Base-by-base conservation (phyloP, 2,888 invertebrate genomes). In the Chymomyza caudatula region DNA sequence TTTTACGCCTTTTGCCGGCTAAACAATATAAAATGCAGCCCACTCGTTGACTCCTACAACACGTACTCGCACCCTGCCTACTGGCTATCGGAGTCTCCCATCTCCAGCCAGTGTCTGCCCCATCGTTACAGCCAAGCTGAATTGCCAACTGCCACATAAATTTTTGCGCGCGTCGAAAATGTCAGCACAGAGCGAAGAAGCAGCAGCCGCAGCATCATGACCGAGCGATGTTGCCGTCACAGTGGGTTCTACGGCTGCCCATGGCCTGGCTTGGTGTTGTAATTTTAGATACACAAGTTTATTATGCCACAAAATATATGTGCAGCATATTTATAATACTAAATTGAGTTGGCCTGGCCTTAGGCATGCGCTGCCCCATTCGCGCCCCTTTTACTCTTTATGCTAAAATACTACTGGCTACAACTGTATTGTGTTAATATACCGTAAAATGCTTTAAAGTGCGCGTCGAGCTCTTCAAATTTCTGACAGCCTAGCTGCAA, bases 271-370 rank as follows among this genome's bases (percentile, higher is more conserved):
- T 65, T 61, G 64, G 61, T 65, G 80, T 56, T 83, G 75, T 76
- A 86, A 82, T 86, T 82, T 82, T 84, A 84, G 86, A 86, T 86
- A 81, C 76, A 82, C 81, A 81, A 84, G 72, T 83, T 83, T 83
- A 83, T 83, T 81, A 86, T 80, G 84, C 81, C 81, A 78, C 86
- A 84, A 83, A 83, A 81, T 80, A 83, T 78, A 84, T 78, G 68
- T 69, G 76, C 68, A 67, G 71, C 84, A 86, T 81, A 82, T 81
- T 85, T 81, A 85, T 85, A 81, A 83, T 82, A 80, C 82, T 85
- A 78, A 85, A 85, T 79, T 79, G 80, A 82, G 76, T 53, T 53
- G 23, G 53, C 53, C 53, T 74, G 51, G 51, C 19, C 44, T 37
- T 65, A 15, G 54, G 20, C 25, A 56, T 56, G 66, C 23, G 2